A percentile compares a stretch with the other conserved stretches of the same genome.
These are phyloP conservation scores for Pangasius sanitwongsei DNA, from an alignment of 2,797 vertebrate species.

Conservation along the genomic window DNA sequence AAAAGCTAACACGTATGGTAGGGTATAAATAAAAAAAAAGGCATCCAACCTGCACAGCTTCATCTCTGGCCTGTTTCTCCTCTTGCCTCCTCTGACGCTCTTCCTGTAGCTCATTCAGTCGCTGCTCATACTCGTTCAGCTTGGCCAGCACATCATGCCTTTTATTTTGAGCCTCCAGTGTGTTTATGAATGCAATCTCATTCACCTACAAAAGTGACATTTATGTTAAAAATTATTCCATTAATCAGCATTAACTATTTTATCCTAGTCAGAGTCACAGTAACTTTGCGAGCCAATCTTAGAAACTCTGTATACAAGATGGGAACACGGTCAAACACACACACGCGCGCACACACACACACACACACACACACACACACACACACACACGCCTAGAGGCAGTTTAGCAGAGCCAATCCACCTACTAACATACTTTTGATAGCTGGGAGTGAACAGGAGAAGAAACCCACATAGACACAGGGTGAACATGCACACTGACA, in stretches of 20 bases:
- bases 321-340: not conserved
- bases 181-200: constrained; percentile 99
- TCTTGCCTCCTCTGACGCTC: constrained; percentile 93
- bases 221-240: not conserved
- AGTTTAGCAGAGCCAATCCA: not conserved
- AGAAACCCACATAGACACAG: not conserved
- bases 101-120: constrained; percentile 94
- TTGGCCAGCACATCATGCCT: constrained; percentile 95
- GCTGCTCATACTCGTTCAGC: constrained; percentile 94
- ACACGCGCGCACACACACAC: not conserved
- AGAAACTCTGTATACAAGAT: not conserved
- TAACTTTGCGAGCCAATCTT: not conserved
- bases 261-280: not conserved
- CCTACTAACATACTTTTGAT: not conserved
- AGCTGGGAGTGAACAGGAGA: not conserved
- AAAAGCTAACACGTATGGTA: too few relatives aligned
- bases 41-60: constrained; percentile 90
- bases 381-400: not conserved
- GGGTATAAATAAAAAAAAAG: too few relatives aligned
- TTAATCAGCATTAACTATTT: not conserved
- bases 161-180: constrained; percentile 97
- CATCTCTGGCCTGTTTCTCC: constrained; percentile 96
- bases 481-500: not conserved
- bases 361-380: not conserved
- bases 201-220: constrained; percentile 82